phyloP scores from a whole-genome alignment of 2,797 vertebrate genomes.

The Morus bassanus region DNA sequence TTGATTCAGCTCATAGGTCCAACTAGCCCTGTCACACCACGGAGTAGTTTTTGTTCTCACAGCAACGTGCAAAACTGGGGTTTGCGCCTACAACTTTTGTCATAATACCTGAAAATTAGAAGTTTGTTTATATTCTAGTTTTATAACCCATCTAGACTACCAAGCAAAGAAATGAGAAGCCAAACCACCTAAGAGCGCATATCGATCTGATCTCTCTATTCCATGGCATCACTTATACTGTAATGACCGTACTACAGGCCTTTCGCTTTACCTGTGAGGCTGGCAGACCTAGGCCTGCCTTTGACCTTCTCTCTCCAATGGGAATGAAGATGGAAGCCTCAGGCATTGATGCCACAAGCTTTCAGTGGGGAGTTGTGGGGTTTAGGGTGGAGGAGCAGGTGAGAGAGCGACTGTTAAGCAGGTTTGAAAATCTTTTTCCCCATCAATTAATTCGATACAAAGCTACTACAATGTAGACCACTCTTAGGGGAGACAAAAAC shows the following conservation, averaged over 20 bases:
- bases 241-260: neutral
- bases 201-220: neutral
- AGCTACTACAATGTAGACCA: neutral
- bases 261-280: neutral
- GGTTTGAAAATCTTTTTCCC: neutral
- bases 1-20: neutral
- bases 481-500: neutral
- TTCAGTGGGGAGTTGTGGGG: neutral
- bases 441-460: neutral
- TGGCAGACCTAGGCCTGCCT: neutral
- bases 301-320: neutral
- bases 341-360: neutral
- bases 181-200: neutral
- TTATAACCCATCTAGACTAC: neutral
- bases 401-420: neutral
- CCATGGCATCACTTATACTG: neutral
- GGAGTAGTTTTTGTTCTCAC: neutral
- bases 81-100: neutral
- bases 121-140: neutral
- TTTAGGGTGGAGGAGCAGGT: neutral
- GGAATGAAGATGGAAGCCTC: neutral
- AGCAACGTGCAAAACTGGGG: neutral
- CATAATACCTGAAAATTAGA: neutral
- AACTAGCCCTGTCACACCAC: neutral
- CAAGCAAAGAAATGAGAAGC: neutral